Evolutionary conservation across 2,888 invertebrate species (phyloP).

Genomic region (Fragum fragum): DNA sequence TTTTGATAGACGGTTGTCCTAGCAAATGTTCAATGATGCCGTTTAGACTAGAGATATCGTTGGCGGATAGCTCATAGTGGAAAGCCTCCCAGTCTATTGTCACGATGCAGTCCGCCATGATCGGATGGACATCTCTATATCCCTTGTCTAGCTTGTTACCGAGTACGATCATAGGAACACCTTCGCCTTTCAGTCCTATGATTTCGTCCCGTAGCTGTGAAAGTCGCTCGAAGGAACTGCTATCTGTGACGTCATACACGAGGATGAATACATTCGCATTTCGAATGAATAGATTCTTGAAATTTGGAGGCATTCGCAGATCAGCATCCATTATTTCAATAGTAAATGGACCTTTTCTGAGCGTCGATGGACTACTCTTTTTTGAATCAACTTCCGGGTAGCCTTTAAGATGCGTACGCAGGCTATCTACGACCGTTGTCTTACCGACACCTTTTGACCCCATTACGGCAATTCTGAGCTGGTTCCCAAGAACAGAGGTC

Average conservation of each 20-base stretch:
- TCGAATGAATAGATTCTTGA: not conserved
- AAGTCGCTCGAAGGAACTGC: not conserved
- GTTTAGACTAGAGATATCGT: not conserved
- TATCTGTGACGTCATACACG: slow-evolving; percentile 17
- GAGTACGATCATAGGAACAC: slow-evolving; percentile 8
- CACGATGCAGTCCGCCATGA: slow-evolving; percentile 9
- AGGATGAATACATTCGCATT: slow-evolving; percentile 22
- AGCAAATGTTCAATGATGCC: slow-evolving; percentile 2
- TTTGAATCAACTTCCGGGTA: not conserved
- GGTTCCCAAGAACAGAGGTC: slow-evolving; percentile 6
- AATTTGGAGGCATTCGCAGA: not conserved
- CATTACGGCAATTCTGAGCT: slow-evolving; percentile 17
- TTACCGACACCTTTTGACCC: slow-evolving; percentile 17
- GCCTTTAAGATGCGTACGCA: not conserved
- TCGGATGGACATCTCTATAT: not conserved
- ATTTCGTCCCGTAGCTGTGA: not conserved
- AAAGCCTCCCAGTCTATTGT: slow-evolving; percentile 14
- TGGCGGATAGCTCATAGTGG: slow-evolving; percentile 6
- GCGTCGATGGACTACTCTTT: not conserved
- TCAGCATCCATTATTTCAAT: not conserved
- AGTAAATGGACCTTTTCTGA: not conserved
- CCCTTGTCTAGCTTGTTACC: slow-evolving; percentile 18
- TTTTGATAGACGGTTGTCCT: not conserved
- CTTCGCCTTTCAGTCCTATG: not conserved
- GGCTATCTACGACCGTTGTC: slow-evolving; percentile 13